Base-by-base conservation (phyloP, 2,113 vertebrate genomes). In the Phoxinus phoxinus region DNA sequence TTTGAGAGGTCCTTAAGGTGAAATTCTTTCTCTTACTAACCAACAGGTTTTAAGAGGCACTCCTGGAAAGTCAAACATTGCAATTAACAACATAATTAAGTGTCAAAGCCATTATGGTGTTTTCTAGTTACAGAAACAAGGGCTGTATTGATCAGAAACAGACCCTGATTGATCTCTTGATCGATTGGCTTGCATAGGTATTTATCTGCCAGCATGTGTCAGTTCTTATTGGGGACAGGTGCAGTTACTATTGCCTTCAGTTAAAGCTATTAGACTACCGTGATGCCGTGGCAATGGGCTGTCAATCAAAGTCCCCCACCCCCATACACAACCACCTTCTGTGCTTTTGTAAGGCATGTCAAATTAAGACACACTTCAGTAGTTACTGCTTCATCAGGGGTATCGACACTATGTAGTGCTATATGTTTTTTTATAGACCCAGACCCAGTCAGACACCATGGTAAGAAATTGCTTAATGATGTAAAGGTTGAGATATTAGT, bases 61-160 rank as follows among this genome's bases (percentile, higher is more conserved):
- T 87, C 86, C 71, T 83, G 61, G 77, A 87, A 92, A 94, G 89
- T 91, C 88, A 92, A 93, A 94, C 91, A 91, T 87, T 89, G 91
- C 94, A 94, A 93, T 94, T 92, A 93, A 94, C 93, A 90, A 89
- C 87, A 80, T 95, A 94, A 94, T 95, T 94, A 95, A 95, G 93
- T 93, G 92, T 86, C 92, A 87, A 91, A 94, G 92, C 93, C 91
- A 93, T 94, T 92, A 93, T 91, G 90, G 90, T 89, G 84, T 94
- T 91, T 94, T 91, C 92, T 93, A 93, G 90, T 94, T 93, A 93
- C 93, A 92, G 94, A 93, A 94, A 95, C 93, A 93, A 94, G 94
- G 93, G 90, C 87, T 78, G 84, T 92, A 94, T 95, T 86, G 95
- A 95, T 94, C 85, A 86, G 80, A 76, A 91, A 93, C 90, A 75